phyloP scores from a whole-genome alignment of 2,797 vertebrate genomes.

The Glossophaga mutica region DNA sequence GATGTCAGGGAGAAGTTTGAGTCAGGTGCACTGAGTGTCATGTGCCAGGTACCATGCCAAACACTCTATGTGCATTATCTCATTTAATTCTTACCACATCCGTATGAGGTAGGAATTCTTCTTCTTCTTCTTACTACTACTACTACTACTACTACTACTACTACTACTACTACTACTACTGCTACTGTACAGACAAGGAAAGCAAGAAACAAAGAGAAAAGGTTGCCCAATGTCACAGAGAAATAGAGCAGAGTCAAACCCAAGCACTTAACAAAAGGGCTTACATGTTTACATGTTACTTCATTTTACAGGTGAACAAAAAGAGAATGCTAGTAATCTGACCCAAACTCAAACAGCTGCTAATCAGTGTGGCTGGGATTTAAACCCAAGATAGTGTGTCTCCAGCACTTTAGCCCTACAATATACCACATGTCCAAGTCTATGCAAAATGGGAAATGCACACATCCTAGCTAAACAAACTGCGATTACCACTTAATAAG shows the following conservation, averaged over 20 bases:
- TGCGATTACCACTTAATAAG: not conserved
- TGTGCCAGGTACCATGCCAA: not conserved
- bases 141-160: not conserved
- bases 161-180: not conserved
- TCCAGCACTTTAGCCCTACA: not conserved
- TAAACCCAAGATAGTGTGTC: not conserved
- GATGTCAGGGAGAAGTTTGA: not conserved
- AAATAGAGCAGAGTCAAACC: not conserved
- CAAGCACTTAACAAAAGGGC: not conserved
- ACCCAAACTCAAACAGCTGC: not conserved
- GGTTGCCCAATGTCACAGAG: not conserved
- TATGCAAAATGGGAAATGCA: not conserved
- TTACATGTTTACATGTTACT: not conserved
- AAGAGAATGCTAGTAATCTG: not conserved
- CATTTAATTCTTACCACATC: slow-evolving; percentile 8
- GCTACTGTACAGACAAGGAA: not conserved
- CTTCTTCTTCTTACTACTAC: too few species aligned
- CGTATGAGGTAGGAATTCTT: not conserved
- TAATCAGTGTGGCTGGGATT: not conserved
- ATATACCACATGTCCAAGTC: not conserved
- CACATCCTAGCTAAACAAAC: not conserved
- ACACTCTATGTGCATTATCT: not conserved
- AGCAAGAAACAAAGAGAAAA: not conserved
- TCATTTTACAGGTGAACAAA: not conserved
- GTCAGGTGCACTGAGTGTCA: not conserved